Evolutionary conservation across 1,140 invertebrate species (phyloP).

Genomic region (Scaptodrosophila lebanonensis): DNA sequence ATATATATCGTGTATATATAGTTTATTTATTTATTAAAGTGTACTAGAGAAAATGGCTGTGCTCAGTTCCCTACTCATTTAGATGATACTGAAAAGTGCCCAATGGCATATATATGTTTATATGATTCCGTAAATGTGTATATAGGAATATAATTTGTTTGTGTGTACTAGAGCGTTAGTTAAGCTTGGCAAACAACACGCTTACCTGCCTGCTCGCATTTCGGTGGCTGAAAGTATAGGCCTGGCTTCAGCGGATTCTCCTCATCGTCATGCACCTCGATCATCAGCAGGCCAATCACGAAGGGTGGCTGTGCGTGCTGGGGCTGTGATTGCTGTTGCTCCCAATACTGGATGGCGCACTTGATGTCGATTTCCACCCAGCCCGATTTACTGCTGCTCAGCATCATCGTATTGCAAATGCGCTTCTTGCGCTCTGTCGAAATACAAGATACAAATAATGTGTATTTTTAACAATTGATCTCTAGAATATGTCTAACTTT

Average conservation of each 20-base stretch:
- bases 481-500: too few relatives aligned
- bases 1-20: too few relatives aligned
- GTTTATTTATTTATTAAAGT: too few relatives aligned
- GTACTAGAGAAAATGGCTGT: too few relatives aligned
- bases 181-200: slow-evolving; percentile 74
- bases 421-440: slow-evolving; percentile 69
- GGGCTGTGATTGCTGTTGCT: slow-evolving; percentile 42
- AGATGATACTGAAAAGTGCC: too few relatives aligned
- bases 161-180: slow-evolving; percentile 58
- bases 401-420: slow-evolving; percentile 72
- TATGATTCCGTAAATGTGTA: too few relatives aligned
- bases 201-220: slow-evolving; percentile 76
- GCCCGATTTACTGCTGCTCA: slow-evolving; percentile 56
- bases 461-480: too few relatives aligned
- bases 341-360: slow-evolving; percentile 68
- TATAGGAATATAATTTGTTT: too few relatives aligned
- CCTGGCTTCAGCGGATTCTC: slow-evolving; percentile 67
- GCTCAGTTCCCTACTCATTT: too few relatives aligned
- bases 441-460: too few relatives aligned
- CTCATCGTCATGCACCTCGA: slow-evolving; percentile 75
- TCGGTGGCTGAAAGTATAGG: slow-evolving; percentile 66
- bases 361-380: slow-evolving; percentile 76
- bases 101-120: too few relatives aligned
- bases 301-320: slow-evolving; percentile 28
- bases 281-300: slow-evolving; percentile 57